phyloP scores from a whole-genome alignment of 2,888 invertebrate genomes.

The Azorinus chamasolen region DNA sequence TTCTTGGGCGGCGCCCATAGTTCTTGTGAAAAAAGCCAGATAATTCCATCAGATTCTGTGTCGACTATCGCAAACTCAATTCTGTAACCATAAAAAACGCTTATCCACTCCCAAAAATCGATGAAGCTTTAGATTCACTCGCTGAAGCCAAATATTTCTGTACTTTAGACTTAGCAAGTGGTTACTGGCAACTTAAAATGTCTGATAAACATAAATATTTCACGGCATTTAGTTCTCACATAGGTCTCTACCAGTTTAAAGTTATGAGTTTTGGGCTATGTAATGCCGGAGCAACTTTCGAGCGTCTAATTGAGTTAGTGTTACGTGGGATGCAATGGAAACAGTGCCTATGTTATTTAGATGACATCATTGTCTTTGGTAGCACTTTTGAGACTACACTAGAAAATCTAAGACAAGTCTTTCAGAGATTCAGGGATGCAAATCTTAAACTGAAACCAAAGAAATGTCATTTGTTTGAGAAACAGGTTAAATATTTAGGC shows the following conservation, averaged over 20 bases:
- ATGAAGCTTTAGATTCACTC: slow-evolving; percentile 41
- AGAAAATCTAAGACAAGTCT: slow-evolving; percentile 48
- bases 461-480: slow-evolving; percentile 62
- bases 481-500: slow-evolving; percentile 32
- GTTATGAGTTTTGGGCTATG: slow-evolving; percentile 61
- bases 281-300: slow-evolving; percentile 67
- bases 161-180: slow-evolving; percentile 45
- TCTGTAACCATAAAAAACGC: slow-evolving; percentile 45
- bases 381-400: slow-evolving; percentile 40
- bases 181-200: slow-evolving; percentile 58
- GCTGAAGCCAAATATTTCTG: slow-evolving; percentile 40
- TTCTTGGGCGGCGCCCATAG: slow-evolving; percentile 43
- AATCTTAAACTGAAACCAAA: slow-evolving; percentile 65
- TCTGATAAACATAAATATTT: slow-evolving; percentile 20
- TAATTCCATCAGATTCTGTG: slow-evolving; percentile 42
- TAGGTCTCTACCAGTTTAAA: slow-evolving; percentile 39
- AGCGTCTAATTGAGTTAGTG: slow-evolving; percentile 62
- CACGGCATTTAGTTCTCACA: slow-evolving; percentile 41
- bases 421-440: slow-evolving; percentile 49
- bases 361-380: slow-evolving; percentile 64
- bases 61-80: slow-evolving; percentile 48
- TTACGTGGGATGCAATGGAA: slow-evolving; percentile 40
- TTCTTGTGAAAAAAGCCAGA: slow-evolving; percentile 38
- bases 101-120: slow-evolving; percentile 47
- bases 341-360: slow-evolving; percentile 35